Conservation (phyloP, 2,888 invertebrate species). For the Mellilla xanthometata region DNA sequence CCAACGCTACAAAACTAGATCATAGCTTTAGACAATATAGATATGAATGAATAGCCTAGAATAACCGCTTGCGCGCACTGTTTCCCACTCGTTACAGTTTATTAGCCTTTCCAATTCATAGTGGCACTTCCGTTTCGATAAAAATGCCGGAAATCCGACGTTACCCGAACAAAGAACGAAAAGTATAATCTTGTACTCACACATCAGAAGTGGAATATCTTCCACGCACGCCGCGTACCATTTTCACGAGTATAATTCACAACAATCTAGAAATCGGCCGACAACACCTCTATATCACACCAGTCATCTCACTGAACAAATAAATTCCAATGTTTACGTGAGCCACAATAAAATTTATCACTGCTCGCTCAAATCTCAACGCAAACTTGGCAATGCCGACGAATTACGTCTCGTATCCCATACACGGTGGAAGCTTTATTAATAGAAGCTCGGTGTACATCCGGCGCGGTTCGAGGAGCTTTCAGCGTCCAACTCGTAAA, state of each 20-base stretch:
- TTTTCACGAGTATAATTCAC: constrained; percentile 47
- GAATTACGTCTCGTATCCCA: constrained; percentile 64
- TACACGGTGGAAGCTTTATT: constrained; percentile 58
- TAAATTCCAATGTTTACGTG: constrained; percentile 57
- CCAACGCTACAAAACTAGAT: constrained; percentile 6
- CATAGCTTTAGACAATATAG: constrained; percentile 2
- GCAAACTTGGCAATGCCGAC: constrained; percentile 71
- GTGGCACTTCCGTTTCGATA: constrained; percentile 12
- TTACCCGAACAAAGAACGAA: constrained; percentile 7
- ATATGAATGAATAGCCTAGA: constrained; percentile 14
- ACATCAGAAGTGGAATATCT: constrained; percentile 75
- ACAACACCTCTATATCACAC: constrained; percentile 44
- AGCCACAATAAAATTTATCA: constrained; percentile 63
- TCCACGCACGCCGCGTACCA: constrained; percentile 76
- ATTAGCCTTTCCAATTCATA: constrained; percentile 10
- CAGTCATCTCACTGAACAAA: constrained; percentile 56
- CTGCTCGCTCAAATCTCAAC: constrained; percentile 59
- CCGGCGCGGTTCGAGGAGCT: constrained; percentile 43
- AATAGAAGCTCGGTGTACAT: constrained; percentile 56
- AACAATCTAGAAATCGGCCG: constrained; percentile 44
- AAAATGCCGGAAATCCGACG: constrained; percentile 8
- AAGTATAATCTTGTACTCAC: constrained; percentile 53
- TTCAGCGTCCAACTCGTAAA: constrained; percentile 34
- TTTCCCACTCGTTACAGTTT: constrained; percentile 5
- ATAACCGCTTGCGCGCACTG: constrained; percentile 1